These are phyloP conservation scores for Parazoanthus darwini DNA, from an alignment of 92 coral and sea anemone genomes.

Conservation along the genomic window DNA sequence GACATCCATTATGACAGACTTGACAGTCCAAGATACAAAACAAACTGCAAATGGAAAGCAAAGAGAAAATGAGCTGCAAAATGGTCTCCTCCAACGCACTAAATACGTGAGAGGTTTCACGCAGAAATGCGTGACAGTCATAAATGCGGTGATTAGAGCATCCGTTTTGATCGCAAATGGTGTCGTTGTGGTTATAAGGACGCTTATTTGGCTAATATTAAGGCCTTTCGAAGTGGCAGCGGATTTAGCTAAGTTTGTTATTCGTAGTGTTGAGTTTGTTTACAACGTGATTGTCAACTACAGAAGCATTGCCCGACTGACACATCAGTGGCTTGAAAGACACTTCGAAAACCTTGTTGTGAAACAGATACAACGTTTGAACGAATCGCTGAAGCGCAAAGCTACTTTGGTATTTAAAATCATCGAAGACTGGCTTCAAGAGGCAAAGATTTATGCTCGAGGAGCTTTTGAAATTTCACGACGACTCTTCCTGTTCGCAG, in stretches of 20 bases:
- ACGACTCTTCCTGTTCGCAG: background rate
- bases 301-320: background rate
- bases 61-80: background rate
- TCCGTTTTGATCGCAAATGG: conserved; percentile 10
- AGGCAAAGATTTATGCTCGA: conserved; percentile 35
- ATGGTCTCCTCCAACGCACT: background rate
- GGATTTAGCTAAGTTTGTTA: conserved; percentile 12
- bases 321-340: conserved; percentile 1
- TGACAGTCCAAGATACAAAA: background rate
- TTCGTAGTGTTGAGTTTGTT: conserved; percentile 13
- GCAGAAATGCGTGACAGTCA: background rate
- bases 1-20: conserved; percentile 4
- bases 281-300: conserved; percentile 21
- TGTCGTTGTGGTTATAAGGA: background rate
- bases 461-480: conserved; percentile 26
- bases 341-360: conserved; percentile 20
- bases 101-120: background rate
- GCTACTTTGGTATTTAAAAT: background rate
- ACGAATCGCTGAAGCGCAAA: conserved; percentile 12
- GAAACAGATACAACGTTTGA: conserved; percentile 20
- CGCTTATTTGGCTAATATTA: conserved; percentile 15
- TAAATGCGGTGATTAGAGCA: background rate
- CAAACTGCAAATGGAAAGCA: background rate
- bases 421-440: background rate
- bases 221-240: conserved; percentile 25